Evolutionary conservation across 92 coral and sea anemone species (phyloP).

Genomic region (Palythoa grandis): DNA sequence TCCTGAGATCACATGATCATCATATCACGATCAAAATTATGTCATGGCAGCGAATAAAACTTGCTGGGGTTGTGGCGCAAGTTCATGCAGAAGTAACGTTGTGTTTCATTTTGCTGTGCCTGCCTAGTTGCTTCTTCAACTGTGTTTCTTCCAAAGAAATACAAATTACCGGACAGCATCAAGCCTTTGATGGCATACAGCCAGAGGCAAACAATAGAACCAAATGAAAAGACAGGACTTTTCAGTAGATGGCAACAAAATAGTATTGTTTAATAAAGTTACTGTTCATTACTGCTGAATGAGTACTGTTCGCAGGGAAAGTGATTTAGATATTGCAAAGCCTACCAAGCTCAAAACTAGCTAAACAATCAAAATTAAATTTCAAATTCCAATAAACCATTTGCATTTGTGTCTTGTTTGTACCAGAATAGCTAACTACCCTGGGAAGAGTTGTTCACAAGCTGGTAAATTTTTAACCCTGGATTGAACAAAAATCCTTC

Average conservation of each 20-base stretch:
- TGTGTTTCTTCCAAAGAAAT: background rate
- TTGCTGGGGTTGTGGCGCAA: too few species aligned
- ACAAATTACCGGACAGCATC: background rate
- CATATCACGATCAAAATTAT: background rate
- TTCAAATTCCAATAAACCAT: too few species aligned
- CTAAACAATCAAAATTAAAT: too few species aligned
- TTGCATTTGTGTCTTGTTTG: too few species aligned
- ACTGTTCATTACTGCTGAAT: background rate
- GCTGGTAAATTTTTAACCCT: too few species aligned
- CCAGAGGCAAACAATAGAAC: background rate
- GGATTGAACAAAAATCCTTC: too few species aligned
- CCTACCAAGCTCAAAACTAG: too few species aligned
- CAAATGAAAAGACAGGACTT: constrained; percentile 9
- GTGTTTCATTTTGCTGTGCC: background rate
- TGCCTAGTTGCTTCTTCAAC: background rate
- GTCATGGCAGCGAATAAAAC: background rate
- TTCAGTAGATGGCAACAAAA: background rate
- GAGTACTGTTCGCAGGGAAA: background rate
- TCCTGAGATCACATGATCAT: constrained; percentile 4
- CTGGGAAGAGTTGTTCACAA: background rate
- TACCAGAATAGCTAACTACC: too few species aligned
- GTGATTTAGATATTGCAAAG: too few species aligned
- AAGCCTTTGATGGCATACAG: background rate
- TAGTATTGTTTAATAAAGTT: background rate
- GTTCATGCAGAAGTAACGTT: background rate